phyloP scores from a whole-genome alignment of 2,888 invertebrate genomes.

The Harpalus rufipes region DNA sequence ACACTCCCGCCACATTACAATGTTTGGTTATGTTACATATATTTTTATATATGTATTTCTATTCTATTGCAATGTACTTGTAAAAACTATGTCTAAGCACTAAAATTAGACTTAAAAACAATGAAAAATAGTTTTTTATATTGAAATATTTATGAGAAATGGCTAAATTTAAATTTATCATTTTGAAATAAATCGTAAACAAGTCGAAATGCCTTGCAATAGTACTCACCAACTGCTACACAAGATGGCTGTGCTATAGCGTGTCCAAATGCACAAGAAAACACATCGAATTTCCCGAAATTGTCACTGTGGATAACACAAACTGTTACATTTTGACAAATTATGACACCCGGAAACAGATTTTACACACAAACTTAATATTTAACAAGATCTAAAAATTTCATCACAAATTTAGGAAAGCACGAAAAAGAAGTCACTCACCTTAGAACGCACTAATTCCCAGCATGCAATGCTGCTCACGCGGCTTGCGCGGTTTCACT shows the following conservation, averaged over 20 bases:
- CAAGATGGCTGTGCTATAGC: slow-evolving; percentile 66
- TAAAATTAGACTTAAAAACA: neutral
- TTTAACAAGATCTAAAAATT: slow-evolving; percentile 62
- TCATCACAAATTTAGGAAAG: slow-evolving; percentile 51
- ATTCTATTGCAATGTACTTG: neutral
- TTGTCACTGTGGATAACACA: slow-evolving; percentile 20
- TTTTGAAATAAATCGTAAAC: slow-evolving; percentile 35
- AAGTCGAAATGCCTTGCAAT: slow-evolving; percentile 11
- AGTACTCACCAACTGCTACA: slow-evolving; percentile 57
- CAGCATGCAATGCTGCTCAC: slow-evolving; percentile 47
- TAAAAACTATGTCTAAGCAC: neutral
- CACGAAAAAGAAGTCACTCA: slow-evolving; percentile 64
- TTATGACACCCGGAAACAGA: slow-evolving; percentile 11
- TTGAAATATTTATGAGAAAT: neutral
- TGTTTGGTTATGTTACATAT: slow-evolving; percentile 57
- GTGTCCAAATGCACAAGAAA: slow-evolving; percentile 57
- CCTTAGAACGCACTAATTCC: slow-evolving; percentile 66
- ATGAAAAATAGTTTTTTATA: neutral
- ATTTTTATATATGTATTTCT: slow-evolving; percentile 15
- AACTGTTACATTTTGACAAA: slow-evolving; percentile 31
- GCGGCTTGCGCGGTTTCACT: slow-evolving; percentile 40
- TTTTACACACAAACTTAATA: slow-evolving; percentile 43
- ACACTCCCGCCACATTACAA: slow-evolving; percentile 52
- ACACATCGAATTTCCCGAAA: slow-evolving; percentile 37
- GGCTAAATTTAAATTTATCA: slow-evolving; percentile 18